Percentiles rank a stretch among this genome's conserved stretches.
These are phyloP conservation scores for Montipora capricornis DNA, from an alignment of 64 coral and sea anemone genomes.

Conservation along the genomic window DNA sequence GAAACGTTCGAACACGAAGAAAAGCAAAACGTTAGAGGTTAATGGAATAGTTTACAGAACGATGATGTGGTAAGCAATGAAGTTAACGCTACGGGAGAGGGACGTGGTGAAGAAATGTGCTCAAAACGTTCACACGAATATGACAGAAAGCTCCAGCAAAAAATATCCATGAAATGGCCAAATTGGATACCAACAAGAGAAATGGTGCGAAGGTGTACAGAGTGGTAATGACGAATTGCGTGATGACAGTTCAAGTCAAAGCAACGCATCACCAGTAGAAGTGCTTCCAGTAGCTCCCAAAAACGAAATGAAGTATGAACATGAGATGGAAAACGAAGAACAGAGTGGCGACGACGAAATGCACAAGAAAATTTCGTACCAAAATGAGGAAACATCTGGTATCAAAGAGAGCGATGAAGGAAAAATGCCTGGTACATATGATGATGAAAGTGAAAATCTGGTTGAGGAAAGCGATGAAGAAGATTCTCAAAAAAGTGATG, in stretches of 20 bases:
- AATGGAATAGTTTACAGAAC: background rate
- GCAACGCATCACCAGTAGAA: background rate
- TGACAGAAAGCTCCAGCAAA: background rate
- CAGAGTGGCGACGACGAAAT: background rate
- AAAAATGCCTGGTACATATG: background rate
- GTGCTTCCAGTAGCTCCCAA: background rate
- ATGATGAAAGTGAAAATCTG: background rate
- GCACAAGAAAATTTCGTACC: no score
- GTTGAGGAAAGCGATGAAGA: background rate
- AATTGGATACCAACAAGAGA: background rate
- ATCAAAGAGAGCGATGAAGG: no score
- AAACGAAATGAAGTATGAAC: background rate
- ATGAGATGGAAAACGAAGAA: background rate
- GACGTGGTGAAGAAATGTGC: no score
- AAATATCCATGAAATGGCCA: background rate
- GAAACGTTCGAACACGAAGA: background rate
- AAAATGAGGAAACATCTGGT: no score
- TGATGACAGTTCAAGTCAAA: no score
- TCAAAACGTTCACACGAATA: no score
- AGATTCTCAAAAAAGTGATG: background rate
- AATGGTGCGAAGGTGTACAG: background rate
- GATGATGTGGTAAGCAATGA: no score
- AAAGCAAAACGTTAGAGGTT: background rate
- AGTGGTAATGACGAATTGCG: background rate
- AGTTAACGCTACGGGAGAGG: no score